These are phyloP conservation scores for Oryzias curvinotus DNA, from an alignment of 2,113 vertebrate species.

Conservation along the genomic window DNA sequence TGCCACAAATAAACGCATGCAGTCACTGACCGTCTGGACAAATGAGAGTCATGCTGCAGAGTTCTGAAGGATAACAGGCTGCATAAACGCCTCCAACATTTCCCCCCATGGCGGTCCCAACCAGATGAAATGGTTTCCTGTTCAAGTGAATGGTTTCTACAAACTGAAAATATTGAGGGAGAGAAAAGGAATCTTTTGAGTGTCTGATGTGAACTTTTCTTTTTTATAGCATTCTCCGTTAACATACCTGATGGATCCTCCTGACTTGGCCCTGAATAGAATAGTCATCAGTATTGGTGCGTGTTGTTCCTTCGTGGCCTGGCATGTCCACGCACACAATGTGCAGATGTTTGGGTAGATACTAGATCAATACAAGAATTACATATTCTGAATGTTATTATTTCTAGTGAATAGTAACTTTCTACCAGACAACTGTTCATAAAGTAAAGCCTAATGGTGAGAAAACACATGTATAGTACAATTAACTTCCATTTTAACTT, in stretches of 20 bases:
- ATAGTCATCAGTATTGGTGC: slow-evolving; percentile 87
- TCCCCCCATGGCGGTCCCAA: slow-evolving; percentile 94
- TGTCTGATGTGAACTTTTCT: neutral
- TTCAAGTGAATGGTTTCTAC: slow-evolving; percentile 89
- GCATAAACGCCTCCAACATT: slow-evolving; percentile 91
- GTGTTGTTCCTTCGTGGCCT: slow-evolving; percentile 92
- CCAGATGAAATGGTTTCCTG: slow-evolving; percentile 89
- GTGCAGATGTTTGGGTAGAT: slow-evolving; percentile 94
- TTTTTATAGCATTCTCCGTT: neutral
- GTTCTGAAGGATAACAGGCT: slow-evolving; percentile 84
- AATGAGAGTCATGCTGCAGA: slow-evolving; percentile 90
- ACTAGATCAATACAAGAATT: slow-evolving; percentile 67
- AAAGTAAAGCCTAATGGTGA: too few relatives aligned
- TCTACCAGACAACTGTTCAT: too few relatives aligned
- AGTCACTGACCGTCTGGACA: slow-evolving; percentile 88
- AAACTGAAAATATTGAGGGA: slow-evolving; percentile 76
- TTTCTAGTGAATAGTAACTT: too few relatives aligned
- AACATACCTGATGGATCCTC: slow-evolving; percentile 89
- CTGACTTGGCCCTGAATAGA: slow-evolving; percentile 88
- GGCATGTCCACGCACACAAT: slow-evolving; percentile 96
- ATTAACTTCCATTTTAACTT: too few relatives aligned
- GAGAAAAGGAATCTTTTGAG: neutral
- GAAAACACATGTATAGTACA: too few relatives aligned
- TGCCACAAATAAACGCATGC: slow-evolving; percentile 7
- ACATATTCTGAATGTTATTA: too few relatives aligned